Evolutionary conservation across 2,888 invertebrate species (phyloP), one percentile per base, ranked within the genome.

Genomic region (Cordilura impudica): DNA sequence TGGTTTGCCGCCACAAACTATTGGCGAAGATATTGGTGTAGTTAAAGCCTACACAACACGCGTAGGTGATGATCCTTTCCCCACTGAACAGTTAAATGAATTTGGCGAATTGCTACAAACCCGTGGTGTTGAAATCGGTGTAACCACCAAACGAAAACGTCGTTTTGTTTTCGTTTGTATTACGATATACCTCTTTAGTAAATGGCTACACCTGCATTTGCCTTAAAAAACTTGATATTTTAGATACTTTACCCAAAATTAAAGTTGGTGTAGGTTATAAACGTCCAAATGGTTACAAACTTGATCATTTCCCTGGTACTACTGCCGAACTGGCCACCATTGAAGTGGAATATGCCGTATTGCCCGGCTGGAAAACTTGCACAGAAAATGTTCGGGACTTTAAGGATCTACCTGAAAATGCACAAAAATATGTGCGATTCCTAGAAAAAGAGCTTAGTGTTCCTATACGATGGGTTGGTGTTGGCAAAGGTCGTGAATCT

Each of bases 1-100:
- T 23, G 99, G 99, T 5, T 91, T 99, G 73, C 97, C 99, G 1
- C 98, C 99, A 2, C 93, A 92, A 83, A 93, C 94, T 53, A 96
- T 99, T 86, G 97, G 97, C 5, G 95, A 97, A 81, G 96, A 98
- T 7, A 93, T 97, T 85, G 99, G 99, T 47, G 98, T 99, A 10
- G 97, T 98, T 7, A 99, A 99, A 91, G 98, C 98, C 0, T 99
- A 99, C 89, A 97, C 98, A 26, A 99, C 99, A 0, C 93, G 99
- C 79, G 99, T 99, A 0, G 99, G 99, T 8, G 97, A 97, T 88
- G 99, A 99, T 8, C 98, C 98, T 10, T 99, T 99, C 91, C 99
- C 99, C 23, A 98, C 98, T 0, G 99, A 99, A 90, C 92, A 97
- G 77, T 88, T 91, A 61, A 93, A 96, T 91, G 97, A 94, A 70